Conservation (phyloP, 2,888 invertebrate species). For the Dicyrtoma fusca region DNA sequence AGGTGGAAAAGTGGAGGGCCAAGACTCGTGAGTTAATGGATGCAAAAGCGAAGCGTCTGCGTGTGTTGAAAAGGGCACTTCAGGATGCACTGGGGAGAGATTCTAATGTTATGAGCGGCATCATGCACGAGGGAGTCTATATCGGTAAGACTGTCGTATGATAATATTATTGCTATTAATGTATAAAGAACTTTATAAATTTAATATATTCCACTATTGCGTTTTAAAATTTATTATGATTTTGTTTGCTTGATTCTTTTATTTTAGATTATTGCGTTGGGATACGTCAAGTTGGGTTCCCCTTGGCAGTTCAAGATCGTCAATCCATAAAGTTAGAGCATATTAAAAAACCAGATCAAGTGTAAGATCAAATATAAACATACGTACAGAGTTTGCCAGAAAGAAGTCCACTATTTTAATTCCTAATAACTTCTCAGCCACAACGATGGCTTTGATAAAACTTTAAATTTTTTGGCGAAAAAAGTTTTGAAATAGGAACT, state of each 20-base stretch:
- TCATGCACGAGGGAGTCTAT: conserved; percentile 64
- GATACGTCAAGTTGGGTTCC: conserved; percentile 64
- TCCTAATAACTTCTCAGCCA: no score
- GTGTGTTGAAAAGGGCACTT: conserved; percentile 63
- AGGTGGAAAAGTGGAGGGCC: conserved; percentile 46
- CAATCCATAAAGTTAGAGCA: conserved; percentile 60
- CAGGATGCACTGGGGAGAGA: conserved; percentile 66
- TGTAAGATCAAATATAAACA: no score
- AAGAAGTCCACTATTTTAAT: no score
- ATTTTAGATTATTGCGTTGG: conserved; percentile 64
- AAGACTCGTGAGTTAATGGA: conserved; percentile 14
- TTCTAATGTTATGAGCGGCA: conserved; percentile 64
- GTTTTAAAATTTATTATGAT: neutral
- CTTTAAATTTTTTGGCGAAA: no score
- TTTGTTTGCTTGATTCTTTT: conserved; percentile 33
- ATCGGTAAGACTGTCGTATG: conserved; percentile 62
- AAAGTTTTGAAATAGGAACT: no score
- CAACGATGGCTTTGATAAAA: no score
- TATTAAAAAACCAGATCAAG: conserved; percentile 59
- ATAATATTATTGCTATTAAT: neutral
- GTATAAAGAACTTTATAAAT: neutral
- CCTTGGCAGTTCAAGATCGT: conserved; percentile 60
- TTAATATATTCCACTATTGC: conserved; percentile 12
- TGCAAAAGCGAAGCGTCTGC: conserved; percentile 59
- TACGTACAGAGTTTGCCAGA: no score